Conservation (phyloP, 2,113 vertebrate genomes). For the Madoqua kirkii region DNA sequence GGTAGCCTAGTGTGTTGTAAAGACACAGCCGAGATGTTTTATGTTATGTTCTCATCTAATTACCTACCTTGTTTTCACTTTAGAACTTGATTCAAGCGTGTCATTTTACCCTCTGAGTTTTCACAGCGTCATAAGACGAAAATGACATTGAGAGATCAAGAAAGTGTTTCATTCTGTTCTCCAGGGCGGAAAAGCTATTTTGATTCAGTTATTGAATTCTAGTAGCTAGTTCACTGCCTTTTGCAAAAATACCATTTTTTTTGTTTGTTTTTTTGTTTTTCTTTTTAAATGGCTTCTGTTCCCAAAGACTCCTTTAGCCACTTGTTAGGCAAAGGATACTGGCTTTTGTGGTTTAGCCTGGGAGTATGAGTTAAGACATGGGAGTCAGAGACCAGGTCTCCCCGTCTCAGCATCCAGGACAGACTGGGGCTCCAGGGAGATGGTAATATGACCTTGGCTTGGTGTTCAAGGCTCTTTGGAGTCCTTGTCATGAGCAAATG, state of each 20-base stretch:
- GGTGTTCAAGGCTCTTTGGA: neutral
- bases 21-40: neutral
- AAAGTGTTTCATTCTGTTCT: neutral
- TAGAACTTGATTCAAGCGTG: neutral
- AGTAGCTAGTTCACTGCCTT: neutral
- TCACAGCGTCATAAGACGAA: neutral
- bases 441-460: neutral
- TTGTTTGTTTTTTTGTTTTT: neutral
- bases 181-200: neutral
- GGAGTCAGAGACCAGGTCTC: neutral
- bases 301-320: neutral
- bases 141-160: neutral
- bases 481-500: neutral
- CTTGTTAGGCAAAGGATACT: accelerated
- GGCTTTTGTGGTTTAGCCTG: neutral
- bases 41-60: neutral
- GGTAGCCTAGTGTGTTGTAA: neutral
- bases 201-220: neutral
- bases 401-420: neutral
- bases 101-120: neutral
- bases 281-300: neutral
- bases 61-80: neutral
- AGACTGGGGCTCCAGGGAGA: neutral
- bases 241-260: too few relatives aligned
- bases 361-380: neutral